phyloP scores from a whole-genome alignment of 2,113 vertebrate species.

The Indicator indicator region DNA sequence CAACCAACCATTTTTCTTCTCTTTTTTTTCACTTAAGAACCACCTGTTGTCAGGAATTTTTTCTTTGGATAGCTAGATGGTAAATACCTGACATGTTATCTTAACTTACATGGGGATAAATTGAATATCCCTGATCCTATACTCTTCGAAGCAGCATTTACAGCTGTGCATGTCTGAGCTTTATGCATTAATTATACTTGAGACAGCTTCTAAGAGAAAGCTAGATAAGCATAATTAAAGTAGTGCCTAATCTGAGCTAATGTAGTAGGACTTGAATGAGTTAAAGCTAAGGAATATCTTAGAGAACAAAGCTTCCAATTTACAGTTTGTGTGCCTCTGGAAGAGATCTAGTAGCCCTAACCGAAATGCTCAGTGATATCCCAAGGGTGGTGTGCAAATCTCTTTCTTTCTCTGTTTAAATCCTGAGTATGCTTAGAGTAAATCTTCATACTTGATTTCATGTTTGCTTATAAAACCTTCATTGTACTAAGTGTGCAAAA shows the following conservation, averaged over 20 bases:
- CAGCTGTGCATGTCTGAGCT: background rate
- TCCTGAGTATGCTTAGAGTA: background rate
- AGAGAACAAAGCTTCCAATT: background rate
- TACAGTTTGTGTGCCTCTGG: background rate
- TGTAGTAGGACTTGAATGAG: background rate
- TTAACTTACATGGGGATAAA: background rate
- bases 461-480: background rate
- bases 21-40: background rate
- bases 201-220: background rate
- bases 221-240: background rate
- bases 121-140: background rate
- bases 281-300: background rate
- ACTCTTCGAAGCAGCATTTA: background rate
- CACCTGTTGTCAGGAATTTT: background rate
- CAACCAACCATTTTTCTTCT: too few species aligned
- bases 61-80: background rate
- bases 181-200: background rate
- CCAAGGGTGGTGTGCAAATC: background rate
- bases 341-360: background rate
- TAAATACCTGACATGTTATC: background rate
- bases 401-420: background rate
- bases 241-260: background rate
- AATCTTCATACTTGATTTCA: background rate
- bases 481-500: background rate
- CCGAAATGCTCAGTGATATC: background rate